phyloP scores from a whole-genome alignment of 2,888 invertebrate genomes.

The Apotomis betuletana region DNA sequence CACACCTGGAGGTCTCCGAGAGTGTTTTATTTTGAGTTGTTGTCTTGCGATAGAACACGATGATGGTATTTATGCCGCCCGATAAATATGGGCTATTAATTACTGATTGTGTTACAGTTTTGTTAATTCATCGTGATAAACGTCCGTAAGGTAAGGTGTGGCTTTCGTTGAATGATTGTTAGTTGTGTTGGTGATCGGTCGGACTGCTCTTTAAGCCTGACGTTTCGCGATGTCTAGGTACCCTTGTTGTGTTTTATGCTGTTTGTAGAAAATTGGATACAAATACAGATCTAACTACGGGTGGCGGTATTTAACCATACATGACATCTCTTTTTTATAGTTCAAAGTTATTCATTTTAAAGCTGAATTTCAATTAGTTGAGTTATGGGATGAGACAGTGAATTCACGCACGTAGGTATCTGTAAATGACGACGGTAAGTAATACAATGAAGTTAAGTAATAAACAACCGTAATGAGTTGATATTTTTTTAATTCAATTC shows the following conservation, averaged over 20 bases:
- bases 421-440: too few relatives aligned
- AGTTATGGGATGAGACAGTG: too few relatives aligned
- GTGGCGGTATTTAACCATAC: too few relatives aligned
- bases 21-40: slow-evolving; percentile 76
- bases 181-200: slow-evolving; percentile 31
- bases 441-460: too few relatives aligned
- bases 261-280: too few relatives aligned
- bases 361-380: background rate
- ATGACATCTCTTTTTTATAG: too few relatives aligned
- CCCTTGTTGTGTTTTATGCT: too few relatives aligned
- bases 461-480: too few relatives aligned
- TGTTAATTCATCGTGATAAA: slow-evolving; percentile 79
- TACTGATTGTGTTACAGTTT: slow-evolving; percentile 77
- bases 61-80: slow-evolving; percentile 73
- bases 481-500: too few relatives aligned
- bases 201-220: background rate
- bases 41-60: slow-evolving; percentile 73
- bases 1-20: slow-evolving; percentile 80
- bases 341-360: background rate
- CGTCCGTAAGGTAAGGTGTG: slow-evolving; percentile 49
- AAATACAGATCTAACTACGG: too few relatives aligned
- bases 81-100: slow-evolving; percentile 80
- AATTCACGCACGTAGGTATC: too few relatives aligned
- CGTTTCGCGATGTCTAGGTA: background rate
- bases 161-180: slow-evolving; percentile 47